Evolutionary conservation across 1,140 invertebrate species (phyloP).

Genomic region (Sycophila sp.): DNA sequence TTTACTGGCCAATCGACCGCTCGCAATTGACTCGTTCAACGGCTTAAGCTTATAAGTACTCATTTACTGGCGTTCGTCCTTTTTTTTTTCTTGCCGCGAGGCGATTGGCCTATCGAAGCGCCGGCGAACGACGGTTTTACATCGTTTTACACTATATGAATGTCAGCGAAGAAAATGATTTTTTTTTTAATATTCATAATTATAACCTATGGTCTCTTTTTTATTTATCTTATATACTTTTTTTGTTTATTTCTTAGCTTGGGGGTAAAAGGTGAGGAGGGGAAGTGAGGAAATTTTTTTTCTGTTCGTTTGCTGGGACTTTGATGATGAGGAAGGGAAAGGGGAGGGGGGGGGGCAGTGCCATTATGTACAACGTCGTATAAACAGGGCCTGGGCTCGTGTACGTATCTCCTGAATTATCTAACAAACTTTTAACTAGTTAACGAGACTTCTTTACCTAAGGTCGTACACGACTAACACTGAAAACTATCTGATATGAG

Average conservation of each 20-base stretch:
- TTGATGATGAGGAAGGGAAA: neutral
- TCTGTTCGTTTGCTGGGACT: neutral
- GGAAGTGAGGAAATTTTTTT: neutral
- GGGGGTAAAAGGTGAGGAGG: neutral
- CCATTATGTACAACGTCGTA: constrained; percentile 65
- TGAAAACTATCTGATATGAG: constrained; percentile 66
- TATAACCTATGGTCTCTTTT: constrained; percentile 29
- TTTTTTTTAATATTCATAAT: constrained; percentile 36
- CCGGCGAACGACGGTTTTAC: constrained; percentile 28
- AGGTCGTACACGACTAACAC: constrained; percentile 64
- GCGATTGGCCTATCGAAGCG: constrained; percentile 14
- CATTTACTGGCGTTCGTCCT: constrained; percentile 37
- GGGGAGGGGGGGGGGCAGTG: constrained; percentile 53
- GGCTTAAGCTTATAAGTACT: neutral
- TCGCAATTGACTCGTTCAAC: constrained; percentile 12
- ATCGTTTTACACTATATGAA: constrained; percentile 36
- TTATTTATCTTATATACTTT: constrained; percentile 4
- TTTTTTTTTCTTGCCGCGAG: neutral
- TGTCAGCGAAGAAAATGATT: constrained; percentile 38
- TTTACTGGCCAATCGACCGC: constrained; percentile 27
- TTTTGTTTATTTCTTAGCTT: constrained; percentile 1
- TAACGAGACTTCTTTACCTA: constrained; percentile 65
- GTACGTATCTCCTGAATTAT: constrained; percentile 65
- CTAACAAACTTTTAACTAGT: constrained; percentile 67
- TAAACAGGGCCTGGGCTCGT: constrained; percentile 63